phyloP scores from a whole-genome alignment of 2,888 invertebrate genomes.

The Camponotus fellah region DNA sequence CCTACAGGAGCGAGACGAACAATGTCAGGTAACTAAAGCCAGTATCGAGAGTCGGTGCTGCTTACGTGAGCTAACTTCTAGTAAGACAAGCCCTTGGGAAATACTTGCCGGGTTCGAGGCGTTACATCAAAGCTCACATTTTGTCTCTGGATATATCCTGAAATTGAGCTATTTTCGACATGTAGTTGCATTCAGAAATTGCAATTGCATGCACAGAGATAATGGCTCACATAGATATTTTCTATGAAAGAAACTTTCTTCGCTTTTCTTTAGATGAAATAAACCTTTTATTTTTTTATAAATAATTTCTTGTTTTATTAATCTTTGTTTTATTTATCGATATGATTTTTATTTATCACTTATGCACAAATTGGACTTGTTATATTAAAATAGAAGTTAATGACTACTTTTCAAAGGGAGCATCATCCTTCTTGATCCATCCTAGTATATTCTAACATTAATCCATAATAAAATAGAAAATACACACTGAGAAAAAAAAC shows the following conservation, averaged over 20 bases:
- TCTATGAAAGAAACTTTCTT: neutral
- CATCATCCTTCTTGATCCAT: too few species aligned
- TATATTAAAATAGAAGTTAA: too few species aligned
- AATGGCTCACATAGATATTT: neutral
- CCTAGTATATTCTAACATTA: neutral
- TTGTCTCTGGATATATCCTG: constrained; percentile 2
- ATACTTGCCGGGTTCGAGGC: constrained; percentile 27
- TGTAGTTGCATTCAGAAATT: neutral
- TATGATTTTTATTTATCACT: too few species aligned
- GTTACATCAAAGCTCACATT: constrained; percentile 42
- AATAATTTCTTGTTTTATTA: too few species aligned
- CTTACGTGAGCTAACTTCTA: constrained; percentile 56
- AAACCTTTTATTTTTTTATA: neutral
- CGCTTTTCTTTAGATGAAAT: neutral
- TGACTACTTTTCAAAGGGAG: too few species aligned
- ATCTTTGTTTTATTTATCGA: too few species aligned
- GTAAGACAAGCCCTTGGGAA: constrained; percentile 57
- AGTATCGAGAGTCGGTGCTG: constrained; percentile 29
- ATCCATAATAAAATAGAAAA: neutral
- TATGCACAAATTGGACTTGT: too few species aligned
- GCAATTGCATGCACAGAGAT: constrained; percentile 20
- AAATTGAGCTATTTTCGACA: constrained; percentile 14
- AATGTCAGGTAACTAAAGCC: constrained; percentile 47
- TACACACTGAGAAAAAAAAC: too few species aligned
- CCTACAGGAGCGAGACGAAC: constrained; percentile 48